A percentile compares a stretch with the other conserved stretches of the same genome.
Conservation (phyloP, 2,797 vertebrate genomes). For the Austrolebias charrua region DNA sequence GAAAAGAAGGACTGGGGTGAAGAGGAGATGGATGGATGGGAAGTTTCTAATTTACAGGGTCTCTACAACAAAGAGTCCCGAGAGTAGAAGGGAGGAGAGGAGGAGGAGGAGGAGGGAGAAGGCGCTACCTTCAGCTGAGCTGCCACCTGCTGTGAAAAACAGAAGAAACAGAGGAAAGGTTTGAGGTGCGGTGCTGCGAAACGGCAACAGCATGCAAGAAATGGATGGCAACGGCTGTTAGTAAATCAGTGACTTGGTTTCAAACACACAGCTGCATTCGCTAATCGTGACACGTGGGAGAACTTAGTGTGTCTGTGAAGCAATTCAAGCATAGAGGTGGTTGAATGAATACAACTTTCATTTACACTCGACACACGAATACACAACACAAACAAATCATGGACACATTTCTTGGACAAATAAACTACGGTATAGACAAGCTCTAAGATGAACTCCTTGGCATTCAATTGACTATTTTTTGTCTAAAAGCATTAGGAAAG, state of each 20-base stretch:
- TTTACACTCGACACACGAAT: not conserved
- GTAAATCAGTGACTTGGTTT: not conserved
- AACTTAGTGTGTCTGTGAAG: not conserved
- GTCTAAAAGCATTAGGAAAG: not conserved
- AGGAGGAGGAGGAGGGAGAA: slow-evolving; percentile 78
- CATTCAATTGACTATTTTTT: not conserved
- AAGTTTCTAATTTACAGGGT: slow-evolving; percentile 71
- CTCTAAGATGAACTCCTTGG: not conserved
- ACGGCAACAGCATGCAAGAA: not conserved
- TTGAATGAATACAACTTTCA: not conserved
- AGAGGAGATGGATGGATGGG: slow-evolving; percentile 40
- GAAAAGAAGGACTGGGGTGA: slow-evolving; percentile 36
- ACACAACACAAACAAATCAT: not conserved
- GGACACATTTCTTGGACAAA: too few relatives aligned
- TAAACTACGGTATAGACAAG: too few relatives aligned
- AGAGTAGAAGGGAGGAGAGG: slow-evolving; percentile 76
- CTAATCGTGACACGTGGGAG: not conserved
- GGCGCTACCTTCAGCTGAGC: slow-evolving; percentile 79
- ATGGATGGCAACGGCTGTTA: not conserved
- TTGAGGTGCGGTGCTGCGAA: slow-evolving; percentile 3
- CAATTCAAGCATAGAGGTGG: not conserved
- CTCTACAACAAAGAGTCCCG: slow-evolving; percentile 80
- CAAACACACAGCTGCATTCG: not conserved
- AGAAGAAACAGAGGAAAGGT: slow-evolving; percentile 29
- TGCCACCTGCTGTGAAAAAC: slow-evolving; percentile 54